Base-by-base conservation (phyloP, 2,797 vertebrate genomes). In the Myioborus melanocephalus region DNA sequence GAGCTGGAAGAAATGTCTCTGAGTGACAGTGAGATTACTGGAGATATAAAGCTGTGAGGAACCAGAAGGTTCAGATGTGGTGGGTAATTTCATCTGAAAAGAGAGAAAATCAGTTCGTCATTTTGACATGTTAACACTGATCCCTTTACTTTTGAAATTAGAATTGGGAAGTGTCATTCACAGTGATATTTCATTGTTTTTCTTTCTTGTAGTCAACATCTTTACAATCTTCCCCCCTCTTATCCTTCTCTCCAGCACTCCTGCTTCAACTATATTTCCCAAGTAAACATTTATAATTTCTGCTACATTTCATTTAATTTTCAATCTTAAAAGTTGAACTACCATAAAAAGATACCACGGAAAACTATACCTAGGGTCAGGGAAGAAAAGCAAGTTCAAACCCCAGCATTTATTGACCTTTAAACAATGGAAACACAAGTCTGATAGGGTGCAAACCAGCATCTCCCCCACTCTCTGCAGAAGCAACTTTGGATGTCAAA, bases 1-100 rank as follows among this genome's bases (percentile, higher is more conserved):
- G 57, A 43, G 78, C 34, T 35, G 49, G 47, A 69, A 26, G 24
- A 46, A 50, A 14, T 1, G 5, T 5, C 35, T 37, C 20, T 3
- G 56, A 11, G 19, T 6, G 35, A 23, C 0, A 1, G 32, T 10
- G 83, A 44, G 14, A n/a, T 24, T n/a, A 7, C 0, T 2, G 16
- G 52, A 47, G 43, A 27, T 10, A 1, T 1, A 16, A 18, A 43
- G 24, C 8, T 21, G 37, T 2, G 10, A 73, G 32, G 27, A 44
- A 6, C 2, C 5, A 22, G 66, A 63, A 34, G 76, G 30, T 52
- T 49, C 39, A 21, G 59, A 37, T 4, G 5, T 2, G 9, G 11
- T 28, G n/a, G 12, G n/a, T 2, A 12, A 30, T 15, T 83, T 26
- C 20, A 8, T 17, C 23, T 39, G 89, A 24, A 73, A 77, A 53